Conservation (phyloP, 2,888 invertebrate genomes). For the Nymphalis urticae region DNA sequence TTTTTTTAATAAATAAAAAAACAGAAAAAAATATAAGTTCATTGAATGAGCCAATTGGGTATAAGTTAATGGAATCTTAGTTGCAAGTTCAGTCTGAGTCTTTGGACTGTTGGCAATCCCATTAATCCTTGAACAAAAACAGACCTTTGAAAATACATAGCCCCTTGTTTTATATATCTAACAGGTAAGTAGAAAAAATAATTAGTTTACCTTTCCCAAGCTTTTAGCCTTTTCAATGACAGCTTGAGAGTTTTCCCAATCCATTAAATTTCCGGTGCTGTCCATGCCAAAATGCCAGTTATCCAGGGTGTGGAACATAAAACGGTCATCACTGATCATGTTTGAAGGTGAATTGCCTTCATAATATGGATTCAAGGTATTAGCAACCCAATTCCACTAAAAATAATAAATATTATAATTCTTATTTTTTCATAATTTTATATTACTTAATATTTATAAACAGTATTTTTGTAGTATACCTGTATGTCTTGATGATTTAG, state of each 20-base stretch:
- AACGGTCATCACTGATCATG: slow-evolving; percentile 92
- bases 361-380: slow-evolving; percentile 94
- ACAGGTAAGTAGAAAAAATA: neutral
- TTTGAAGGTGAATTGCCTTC: slow-evolving; percentile 89
- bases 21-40: neutral
- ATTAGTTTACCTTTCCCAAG: slow-evolving; percentile 69
- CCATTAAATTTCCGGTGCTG: slow-evolving; percentile 91
- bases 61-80: too few relatives aligned
- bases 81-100: too few relatives aligned
- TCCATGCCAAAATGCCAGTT: slow-evolving; percentile 95
- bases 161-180: too few relatives aligned
- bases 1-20: too few relatives aligned
- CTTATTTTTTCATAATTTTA: too few relatives aligned
- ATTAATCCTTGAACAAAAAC: too few relatives aligned
- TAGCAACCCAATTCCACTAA: slow-evolving; percentile 93
- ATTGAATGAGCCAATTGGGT: neutral
- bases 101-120: too few relatives aligned
- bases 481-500: slow-evolving; percentile 76
- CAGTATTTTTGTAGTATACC: slow-evolving; percentile 31
- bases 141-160: too few relatives aligned
- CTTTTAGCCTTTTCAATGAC: slow-evolving; percentile 77
- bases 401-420: slow-evolving; percentile 35
- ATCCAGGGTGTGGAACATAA: slow-evolving; percentile 87
- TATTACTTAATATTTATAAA: neutral
- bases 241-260: slow-evolving; percentile 84